These are phyloP conservation scores for Epizoanthus stellaris DNA, from an alignment of 92 coral and sea anemone genomes.

Conservation along the genomic window DNA sequence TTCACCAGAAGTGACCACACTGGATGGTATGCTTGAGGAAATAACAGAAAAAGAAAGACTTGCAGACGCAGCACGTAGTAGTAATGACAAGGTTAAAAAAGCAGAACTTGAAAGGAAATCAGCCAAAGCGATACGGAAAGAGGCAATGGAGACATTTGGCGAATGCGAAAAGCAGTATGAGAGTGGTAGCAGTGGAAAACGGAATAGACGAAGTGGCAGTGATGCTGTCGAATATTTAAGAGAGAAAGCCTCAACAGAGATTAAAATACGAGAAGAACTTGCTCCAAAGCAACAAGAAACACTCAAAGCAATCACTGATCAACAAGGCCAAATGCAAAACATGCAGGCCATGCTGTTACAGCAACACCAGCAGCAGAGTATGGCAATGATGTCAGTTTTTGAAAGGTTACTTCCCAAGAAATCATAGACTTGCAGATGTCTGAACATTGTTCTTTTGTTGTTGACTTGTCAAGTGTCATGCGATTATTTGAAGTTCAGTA, in stretches of 20 bases:
- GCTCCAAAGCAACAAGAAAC: neutral
- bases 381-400: neutral
- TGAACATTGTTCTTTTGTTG: neutral
- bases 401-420: neutral
- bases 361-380: too few relatives aligned
- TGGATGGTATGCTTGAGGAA: too few relatives aligned
- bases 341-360: neutral
- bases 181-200: neutral
- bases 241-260: constrained; percentile 34
- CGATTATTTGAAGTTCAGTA: too few relatives aligned
- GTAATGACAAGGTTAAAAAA: neutral
- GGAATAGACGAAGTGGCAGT: constrained; percentile 40
- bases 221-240: constrained; percentile 29
- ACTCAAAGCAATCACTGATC: neutral
- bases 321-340: constrained; percentile 2
- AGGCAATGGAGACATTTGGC: too few relatives aligned
- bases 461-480: too few relatives aligned
- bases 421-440: neutral
- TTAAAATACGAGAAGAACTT: neutral
- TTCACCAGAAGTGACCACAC: too few relatives aligned
- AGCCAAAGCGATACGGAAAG: too few relatives aligned
- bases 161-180: too few relatives aligned
- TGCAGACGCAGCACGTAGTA: neutral
- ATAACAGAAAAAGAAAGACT: neutral
- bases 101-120: neutral